Percentiles rank a stretch among this genome's conserved stretches.
These are phyloP conservation scores for Amazona finschi DNA, from an alignment of 2,797 vertebrate species.

Conservation along the genomic window DNA sequence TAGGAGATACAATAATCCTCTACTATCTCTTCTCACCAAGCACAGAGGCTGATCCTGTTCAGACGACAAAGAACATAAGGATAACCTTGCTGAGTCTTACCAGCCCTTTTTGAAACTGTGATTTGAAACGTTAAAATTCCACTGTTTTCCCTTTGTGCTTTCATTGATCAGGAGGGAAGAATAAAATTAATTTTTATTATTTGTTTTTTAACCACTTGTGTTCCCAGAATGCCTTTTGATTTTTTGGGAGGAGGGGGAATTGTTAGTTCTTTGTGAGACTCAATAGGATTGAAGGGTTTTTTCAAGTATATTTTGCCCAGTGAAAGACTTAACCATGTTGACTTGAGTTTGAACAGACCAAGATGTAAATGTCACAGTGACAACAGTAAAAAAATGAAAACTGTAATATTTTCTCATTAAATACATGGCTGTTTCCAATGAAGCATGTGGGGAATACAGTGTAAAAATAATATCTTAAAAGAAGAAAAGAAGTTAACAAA, in stretches of 20 bases:
- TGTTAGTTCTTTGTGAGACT: not conserved
- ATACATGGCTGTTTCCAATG: not conserved
- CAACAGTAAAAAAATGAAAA: not conserved
- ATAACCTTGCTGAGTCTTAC: not conserved
- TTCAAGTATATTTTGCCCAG: not conserved
- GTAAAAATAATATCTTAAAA: not conserved
- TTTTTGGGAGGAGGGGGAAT: not conserved
- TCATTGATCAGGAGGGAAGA: not conserved
- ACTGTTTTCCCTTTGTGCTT: not conserved
- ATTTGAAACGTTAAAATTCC: not conserved
- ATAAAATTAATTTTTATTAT: not conserved
- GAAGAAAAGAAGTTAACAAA: not conserved
- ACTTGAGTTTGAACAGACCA: not conserved
- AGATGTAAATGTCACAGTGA: not conserved
- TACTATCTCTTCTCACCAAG: not conserved
- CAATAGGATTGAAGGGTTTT: not conserved
- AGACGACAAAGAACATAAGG: not conserved
- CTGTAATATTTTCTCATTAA: not conserved
- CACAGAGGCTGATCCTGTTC: not conserved
- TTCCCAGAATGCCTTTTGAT: not conserved
- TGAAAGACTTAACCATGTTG: not conserved
- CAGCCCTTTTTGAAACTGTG: not conserved
- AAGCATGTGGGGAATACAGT: not conserved
- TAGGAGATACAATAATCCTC: not conserved
- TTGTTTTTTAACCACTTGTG: not conserved